Conservation (phyloP, 2,888 invertebrate genomes). For the Torymus aiolomorphi region DNA sequence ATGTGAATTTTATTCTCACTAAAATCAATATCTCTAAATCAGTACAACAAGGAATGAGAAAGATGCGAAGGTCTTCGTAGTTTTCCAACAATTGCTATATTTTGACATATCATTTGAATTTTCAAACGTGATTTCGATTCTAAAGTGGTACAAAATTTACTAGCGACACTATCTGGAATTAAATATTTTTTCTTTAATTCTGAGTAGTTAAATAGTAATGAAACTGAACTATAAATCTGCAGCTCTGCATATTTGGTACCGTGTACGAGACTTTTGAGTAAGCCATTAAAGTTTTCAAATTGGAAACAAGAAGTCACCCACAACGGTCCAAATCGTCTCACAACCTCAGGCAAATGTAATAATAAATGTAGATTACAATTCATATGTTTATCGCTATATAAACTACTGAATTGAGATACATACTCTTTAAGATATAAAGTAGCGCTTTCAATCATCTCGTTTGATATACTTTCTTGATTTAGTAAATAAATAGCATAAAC, state of each 20-base stretch:
- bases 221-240: not conserved
- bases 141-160: not conserved
- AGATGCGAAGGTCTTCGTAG: not conserved
- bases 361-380: conserved; percentile 29
- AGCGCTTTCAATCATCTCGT: conserved; percentile 1
- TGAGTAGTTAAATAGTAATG: not conserved
- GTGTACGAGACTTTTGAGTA: too few species aligned
- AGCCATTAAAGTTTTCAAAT: not conserved
- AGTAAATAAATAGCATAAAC: conserved; percentile 55
- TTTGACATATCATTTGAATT: not conserved
- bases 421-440: not conserved
- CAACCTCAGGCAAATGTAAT: not conserved
- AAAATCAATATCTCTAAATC: conserved; percentile 14
- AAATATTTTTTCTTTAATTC: conserved; percentile 15
- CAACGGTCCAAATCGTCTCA: not conserved
- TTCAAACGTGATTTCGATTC: conserved; percentile 1
- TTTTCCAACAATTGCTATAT: conserved; percentile 10
- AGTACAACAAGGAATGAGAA: not conserved
- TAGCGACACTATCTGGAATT: not conserved
- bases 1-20: not conserved
- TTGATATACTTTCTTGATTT: conserved; percentile 53
- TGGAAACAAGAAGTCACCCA: conserved; percentile 6
- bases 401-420: not conserved
- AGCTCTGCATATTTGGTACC: not conserved
- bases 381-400: conserved; percentile 1